Conservation (phyloP, 2,113 vertebrate species). For the Heterotis niloticus region DNA sequence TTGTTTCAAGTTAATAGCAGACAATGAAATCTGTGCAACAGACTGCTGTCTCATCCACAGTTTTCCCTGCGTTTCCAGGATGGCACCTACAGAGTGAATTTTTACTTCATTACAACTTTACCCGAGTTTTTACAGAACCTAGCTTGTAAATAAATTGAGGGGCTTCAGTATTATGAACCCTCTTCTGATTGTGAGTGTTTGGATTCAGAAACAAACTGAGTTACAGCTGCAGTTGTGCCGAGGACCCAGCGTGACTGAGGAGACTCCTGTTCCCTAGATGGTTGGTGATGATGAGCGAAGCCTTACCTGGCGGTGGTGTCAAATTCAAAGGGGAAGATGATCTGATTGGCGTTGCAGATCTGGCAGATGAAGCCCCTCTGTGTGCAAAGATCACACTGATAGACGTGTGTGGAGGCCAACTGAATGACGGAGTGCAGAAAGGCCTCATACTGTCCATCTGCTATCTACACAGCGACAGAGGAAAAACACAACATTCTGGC, state of each 20-base stretch:
- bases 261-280: background rate
- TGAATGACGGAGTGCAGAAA: conserved; percentile 73
- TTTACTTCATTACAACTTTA: too few relatives aligned
- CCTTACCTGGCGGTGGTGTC: conserved; percentile 79
- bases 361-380: conserved; percentile 94
- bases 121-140: too few relatives aligned
- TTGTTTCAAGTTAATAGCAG: too few relatives aligned
- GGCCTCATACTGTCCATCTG: conserved; percentile 65
- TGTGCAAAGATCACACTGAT: conserved; percentile 85
- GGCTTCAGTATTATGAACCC: too few relatives aligned
- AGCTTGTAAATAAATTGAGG: too few relatives aligned
- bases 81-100: too few relatives aligned
- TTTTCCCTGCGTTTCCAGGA: too few relatives aligned
- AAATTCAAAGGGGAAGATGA: conserved; percentile 94
- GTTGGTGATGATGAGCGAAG: too few relatives aligned
- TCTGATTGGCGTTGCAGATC: conserved; percentile 76
- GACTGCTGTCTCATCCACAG: too few relatives aligned
- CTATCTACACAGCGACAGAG: conserved; percentile 63
- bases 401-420: conserved; percentile 77
- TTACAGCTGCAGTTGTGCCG: background rate
- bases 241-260: background rate
- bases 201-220: too few relatives aligned
- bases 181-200: too few relatives aligned
- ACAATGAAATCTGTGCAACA: too few relatives aligned
- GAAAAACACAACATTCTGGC: background rate